Conservation (phyloP, 2,113 vertebrate genomes). For the Istiophorus platypterus region DNA sequence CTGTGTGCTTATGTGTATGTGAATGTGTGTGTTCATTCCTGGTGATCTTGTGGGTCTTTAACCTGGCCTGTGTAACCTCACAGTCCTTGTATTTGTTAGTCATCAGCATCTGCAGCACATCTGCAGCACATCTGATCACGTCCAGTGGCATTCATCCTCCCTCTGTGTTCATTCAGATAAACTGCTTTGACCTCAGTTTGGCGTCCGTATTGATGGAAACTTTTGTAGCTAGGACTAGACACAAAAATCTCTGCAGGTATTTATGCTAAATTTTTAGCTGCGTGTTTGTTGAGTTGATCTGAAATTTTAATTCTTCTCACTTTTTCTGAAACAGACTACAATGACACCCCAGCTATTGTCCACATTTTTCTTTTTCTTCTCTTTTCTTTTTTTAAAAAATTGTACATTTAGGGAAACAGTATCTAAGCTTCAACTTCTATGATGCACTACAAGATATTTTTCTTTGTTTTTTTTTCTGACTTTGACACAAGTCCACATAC, state of each 20-base stretch:
- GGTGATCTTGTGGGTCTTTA: conserved; percentile 68
- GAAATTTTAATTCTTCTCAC: not conserved
- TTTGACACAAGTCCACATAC: too few species aligned
- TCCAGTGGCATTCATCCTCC: conserved; percentile 36
- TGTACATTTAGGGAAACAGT: not conserved
- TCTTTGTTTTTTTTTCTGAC: too few species aligned
- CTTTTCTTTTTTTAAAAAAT: too few species aligned
- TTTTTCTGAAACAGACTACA: not conserved
- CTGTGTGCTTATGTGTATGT: conserved; percentile 40
- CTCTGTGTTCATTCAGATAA: conserved; percentile 50
- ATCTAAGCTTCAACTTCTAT: not conserved
- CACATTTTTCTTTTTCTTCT: not conserved
- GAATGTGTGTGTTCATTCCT: conserved; percentile 59
- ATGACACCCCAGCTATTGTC: not conserved
- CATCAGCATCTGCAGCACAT: conserved; percentile 22
- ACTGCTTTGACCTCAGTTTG: conserved; percentile 52
- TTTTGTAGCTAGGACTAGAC: not conserved
- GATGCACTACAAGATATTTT: too few species aligned
- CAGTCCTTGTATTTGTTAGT: conserved; percentile 41
- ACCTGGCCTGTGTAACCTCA: conserved; percentile 44
- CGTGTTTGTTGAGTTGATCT: conserved; percentile 7
- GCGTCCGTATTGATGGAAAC: conserved; percentile 47
- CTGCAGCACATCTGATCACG: conserved; percentile 11
- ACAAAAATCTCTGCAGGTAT: conserved; percentile 32
- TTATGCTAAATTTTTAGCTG: conserved; percentile 17